These are phyloP conservation scores for Nematolebias whitei DNA, from an alignment of 2,113 vertebrate genomes.

Conservation along the genomic window DNA sequence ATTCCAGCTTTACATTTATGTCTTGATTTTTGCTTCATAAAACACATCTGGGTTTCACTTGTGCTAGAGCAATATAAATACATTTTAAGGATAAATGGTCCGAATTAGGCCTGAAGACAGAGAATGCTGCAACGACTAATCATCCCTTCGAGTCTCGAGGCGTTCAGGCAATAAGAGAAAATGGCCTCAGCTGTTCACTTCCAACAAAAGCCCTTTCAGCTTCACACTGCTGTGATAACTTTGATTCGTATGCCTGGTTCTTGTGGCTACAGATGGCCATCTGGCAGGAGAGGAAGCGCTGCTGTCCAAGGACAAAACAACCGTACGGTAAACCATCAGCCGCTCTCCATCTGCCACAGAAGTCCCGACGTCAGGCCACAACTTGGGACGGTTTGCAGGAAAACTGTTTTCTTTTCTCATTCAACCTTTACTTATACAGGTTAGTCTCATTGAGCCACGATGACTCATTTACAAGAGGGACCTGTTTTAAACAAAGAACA, in stretches of 20 bases:
- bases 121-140: background rate
- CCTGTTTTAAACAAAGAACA: too few relatives aligned
- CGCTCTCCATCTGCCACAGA: constrained; percentile 16
- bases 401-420: too few relatives aligned
- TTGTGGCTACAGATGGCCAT: constrained; percentile 36
- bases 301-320: constrained; percentile 40
- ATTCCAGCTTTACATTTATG: background rate
- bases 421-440: too few relatives aligned
- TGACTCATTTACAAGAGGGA: too few relatives aligned
- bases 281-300: background rate
- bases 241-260: constrained; percentile 30
- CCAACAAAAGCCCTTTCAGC: constrained; percentile 26
- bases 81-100: background rate
- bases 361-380: constrained; percentile 16
- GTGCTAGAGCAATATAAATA: background rate
- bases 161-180: constrained; percentile 33
- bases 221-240: constrained; percentile 25
- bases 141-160: background rate
- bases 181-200: constrained; percentile 35
- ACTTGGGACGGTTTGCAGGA: constrained; percentile 1
- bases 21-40: constrained; percentile 1
- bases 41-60: background rate
- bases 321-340: constrained; percentile 15
- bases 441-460: too few relatives aligned
- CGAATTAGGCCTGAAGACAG: background rate